Evolutionary conservation across 2,888 invertebrate species (phyloP).

Genomic region (Lamellibrachia columna): DNA sequence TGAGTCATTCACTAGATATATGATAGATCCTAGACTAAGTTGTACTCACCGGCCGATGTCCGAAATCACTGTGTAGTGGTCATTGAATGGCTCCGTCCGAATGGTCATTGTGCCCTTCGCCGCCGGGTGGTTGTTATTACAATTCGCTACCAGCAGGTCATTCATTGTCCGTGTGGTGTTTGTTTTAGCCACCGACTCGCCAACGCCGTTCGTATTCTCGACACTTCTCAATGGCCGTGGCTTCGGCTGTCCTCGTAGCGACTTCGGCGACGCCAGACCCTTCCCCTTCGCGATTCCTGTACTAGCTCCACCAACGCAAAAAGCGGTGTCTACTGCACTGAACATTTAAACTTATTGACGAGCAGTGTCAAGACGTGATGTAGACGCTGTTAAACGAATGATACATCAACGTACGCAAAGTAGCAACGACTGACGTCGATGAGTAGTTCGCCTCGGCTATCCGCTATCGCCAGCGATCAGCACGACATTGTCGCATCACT

Average conservation of each 20-base stretch:
- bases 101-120: constrained; percentile 11
- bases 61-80: constrained; percentile 3
- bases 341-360: constrained; percentile 5
- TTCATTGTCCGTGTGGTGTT: constrained; percentile 11
- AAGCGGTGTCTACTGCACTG: constrained; percentile 1
- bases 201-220: background rate
- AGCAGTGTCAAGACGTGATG: background rate
- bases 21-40: background rate
- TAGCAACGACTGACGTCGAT: background rate
- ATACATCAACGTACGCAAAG: background rate
- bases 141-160: background rate
- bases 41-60: constrained; percentile 12
- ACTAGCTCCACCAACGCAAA: constrained; percentile 10
- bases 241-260: constrained; percentile 8
- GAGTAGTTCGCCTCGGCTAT: background rate
- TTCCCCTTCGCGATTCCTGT: background rate
- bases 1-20: background rate
- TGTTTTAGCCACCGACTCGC: background rate
- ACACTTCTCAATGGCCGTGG: constrained; percentile 9
- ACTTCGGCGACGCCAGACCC: background rate
- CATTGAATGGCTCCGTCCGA: constrained; percentile 5
- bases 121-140: background rate
- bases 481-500: constrained; percentile 16
- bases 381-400: constrained; percentile 1
- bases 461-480: background rate